Evolutionary conservation across 64 coral and sea anemone species (phyloP).

Genomic region (Montipora sp.): DNA sequence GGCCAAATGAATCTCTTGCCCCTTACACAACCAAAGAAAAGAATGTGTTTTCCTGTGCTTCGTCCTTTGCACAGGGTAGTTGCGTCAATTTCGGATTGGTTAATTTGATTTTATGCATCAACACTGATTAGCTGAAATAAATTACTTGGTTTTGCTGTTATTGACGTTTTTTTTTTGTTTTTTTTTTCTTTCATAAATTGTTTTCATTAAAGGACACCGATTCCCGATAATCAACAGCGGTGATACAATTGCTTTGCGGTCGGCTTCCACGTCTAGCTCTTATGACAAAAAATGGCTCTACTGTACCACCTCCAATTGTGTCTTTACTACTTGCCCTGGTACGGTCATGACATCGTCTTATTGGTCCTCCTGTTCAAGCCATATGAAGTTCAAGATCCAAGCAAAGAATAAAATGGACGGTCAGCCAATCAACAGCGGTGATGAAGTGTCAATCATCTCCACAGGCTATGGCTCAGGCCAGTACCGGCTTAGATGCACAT

Average conservation of each 20-base stretch:
- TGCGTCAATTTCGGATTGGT: background rate
- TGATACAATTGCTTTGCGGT: conserved; percentile 19
- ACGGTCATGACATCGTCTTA: background rate
- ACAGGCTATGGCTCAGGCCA: background rate
- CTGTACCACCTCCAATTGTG: background rate
- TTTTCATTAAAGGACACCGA: background rate
- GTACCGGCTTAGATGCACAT: background rate
- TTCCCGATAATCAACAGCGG: conserved; percentile 62
- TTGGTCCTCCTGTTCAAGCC: background rate
- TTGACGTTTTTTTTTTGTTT: background rate
- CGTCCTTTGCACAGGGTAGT: background rate
- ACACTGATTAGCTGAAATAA: too few relatives aligned
- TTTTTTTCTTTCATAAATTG: background rate
- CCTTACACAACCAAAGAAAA: too few relatives aligned
- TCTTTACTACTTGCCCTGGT: background rate
- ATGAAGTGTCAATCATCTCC: background rate
- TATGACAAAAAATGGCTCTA: background rate
- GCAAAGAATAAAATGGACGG: conserved; percentile 32
- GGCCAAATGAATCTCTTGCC: too few relatives aligned
- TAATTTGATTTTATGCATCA: background rate
- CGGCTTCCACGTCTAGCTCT: background rate
- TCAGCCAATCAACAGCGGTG: conserved; percentile 31
- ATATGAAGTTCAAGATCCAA: background rate
- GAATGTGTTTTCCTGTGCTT: too few relatives aligned
- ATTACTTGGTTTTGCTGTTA: background rate